These are phyloP conservation scores for Oryzias javanicus DNA, from an alignment of 2,113 vertebrate genomes.

Conservation along the genomic window DNA sequence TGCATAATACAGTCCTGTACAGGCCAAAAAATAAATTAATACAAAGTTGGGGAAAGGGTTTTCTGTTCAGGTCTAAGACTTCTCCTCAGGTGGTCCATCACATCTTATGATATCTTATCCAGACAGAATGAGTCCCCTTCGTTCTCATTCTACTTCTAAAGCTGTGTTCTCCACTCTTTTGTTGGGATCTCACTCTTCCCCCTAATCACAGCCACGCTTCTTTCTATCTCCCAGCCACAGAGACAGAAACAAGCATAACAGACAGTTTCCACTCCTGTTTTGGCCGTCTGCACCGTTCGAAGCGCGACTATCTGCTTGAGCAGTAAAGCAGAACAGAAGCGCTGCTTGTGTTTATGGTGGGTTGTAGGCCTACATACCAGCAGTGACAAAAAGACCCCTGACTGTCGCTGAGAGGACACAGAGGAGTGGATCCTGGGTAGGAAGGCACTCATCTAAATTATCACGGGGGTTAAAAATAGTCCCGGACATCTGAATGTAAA, in stretches of 20 bases:
- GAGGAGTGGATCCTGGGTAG: constrained; percentile 4
- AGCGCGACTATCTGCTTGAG: constrained; percentile 58
- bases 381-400: constrained; percentile 55
- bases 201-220: constrained; percentile 64
- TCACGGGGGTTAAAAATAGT: constrained; percentile 24
- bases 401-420: constrained; percentile 45
- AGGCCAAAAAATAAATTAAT: too few relatives aligned
- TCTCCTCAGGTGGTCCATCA: too few relatives aligned
- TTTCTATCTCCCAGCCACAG: constrained; percentile 60
- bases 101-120: too few relatives aligned
- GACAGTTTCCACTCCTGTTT: constrained; percentile 81
- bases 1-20: too few relatives aligned
- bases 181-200: constrained; percentile 70
- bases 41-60: too few relatives aligned
- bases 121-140: neutral
- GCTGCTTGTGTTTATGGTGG: constrained; percentile 67
- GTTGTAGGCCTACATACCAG: constrained; percentile 42
- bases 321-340: constrained; percentile 68
- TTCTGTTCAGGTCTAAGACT: too few relatives aligned
- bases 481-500: neutral
- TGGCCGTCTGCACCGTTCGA: constrained; percentile 58
- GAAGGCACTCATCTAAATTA: constrained; percentile 34
- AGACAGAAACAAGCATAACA: constrained; percentile 59
- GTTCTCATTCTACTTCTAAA: constrained; percentile 11
- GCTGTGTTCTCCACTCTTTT: constrained; percentile 62